Conservation (phyloP, 2,113 vertebrate species). For the Rostratula benghalensis region DNA sequence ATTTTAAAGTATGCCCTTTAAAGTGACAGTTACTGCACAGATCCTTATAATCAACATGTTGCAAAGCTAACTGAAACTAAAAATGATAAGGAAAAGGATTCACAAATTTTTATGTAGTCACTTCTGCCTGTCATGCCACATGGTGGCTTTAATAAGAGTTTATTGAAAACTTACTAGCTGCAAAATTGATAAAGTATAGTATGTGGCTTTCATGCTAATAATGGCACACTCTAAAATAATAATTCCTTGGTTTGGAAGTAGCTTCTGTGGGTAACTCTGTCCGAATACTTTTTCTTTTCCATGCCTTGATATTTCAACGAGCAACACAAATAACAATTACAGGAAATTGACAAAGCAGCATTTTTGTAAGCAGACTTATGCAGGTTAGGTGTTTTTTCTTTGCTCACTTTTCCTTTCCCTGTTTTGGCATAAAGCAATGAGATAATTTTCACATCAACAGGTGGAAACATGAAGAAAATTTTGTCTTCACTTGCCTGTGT, state of each 20-base stretch:
- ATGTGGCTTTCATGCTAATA: not conserved
- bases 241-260: not conserved
- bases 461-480: not conserved
- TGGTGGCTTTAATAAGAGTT: not conserved
- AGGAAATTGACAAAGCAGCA: not conserved
- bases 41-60: not conserved
- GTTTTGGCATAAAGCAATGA: not conserved
- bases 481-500: not conserved
- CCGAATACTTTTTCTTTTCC: not conserved
- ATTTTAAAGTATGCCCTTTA: not conserved
- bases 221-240: not conserved
- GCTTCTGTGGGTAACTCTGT: not conserved
- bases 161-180: not conserved
- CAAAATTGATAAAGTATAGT: not conserved
- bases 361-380: not conserved
- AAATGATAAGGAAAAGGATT: not conserved
- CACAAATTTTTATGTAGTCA: not conserved
- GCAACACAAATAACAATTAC: not conserved
- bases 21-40: not conserved
- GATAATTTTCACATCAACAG: not conserved
- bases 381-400: not conserved
- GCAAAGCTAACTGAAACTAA: not conserved
- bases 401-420: not conserved
- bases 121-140: not conserved
- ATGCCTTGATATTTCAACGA: not conserved